Percentiles rank a stretch among this genome's conserved stretches.
Conservation (phyloP, 2,113 vertebrate genomes). For the Chroicocephalus ridibundus region DNA sequence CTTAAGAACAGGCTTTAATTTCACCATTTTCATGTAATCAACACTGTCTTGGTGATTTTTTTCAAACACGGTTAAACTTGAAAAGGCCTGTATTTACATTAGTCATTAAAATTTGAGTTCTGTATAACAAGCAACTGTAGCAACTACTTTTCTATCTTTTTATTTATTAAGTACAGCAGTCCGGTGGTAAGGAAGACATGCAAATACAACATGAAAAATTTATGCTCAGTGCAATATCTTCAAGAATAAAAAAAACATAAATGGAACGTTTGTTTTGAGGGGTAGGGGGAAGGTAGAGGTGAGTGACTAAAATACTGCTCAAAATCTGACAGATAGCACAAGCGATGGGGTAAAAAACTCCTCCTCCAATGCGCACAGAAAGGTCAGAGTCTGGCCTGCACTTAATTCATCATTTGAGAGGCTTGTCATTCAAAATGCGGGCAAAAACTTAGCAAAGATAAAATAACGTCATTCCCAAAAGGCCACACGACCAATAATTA, state of each 20-base stretch:
- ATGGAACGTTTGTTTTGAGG: neutral
- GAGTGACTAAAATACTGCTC: neutral
- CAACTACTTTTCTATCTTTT: neutral
- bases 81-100: neutral
- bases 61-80: neutral
- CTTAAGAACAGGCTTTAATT: neutral
- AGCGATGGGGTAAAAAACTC: neutral
- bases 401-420: neutral
- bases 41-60: neutral
- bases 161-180: neutral
- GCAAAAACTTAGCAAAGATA: neutral
- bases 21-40: neutral
- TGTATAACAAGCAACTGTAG: neutral
- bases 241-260: neutral
- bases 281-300: neutral
- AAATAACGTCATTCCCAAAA: neutral
- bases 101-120: neutral
- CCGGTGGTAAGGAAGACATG: neutral
- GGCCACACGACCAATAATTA: neutral
- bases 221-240: neutral
- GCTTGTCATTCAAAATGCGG: neutral
- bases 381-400: neutral
- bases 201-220: conserved; percentile 12
- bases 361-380: neutral
- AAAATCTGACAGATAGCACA: neutral